These are phyloP conservation scores for Magallana gigas DNA, from an alignment of 1,140 invertebrate species.

Conservation along the genomic window DNA sequence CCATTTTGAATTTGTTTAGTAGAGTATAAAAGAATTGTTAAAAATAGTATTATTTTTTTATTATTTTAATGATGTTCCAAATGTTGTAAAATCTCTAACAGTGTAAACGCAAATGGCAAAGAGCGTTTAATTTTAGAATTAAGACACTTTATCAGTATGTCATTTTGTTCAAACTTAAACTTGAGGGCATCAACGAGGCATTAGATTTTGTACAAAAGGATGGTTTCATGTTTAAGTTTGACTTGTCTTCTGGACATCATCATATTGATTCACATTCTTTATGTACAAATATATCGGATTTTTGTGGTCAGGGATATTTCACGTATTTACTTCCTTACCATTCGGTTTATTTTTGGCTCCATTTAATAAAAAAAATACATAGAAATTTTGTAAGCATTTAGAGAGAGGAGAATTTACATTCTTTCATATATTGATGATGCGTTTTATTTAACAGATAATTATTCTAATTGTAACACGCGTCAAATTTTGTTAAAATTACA, in stretches of 20 bases:
- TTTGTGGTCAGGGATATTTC: slow-evolving; percentile 30
- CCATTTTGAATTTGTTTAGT: slow-evolving; percentile 41
- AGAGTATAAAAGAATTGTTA: slow-evolving; percentile 31
- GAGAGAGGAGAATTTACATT: too few species aligned
- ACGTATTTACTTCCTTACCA: slow-evolving; percentile 47
- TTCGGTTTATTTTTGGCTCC: slow-evolving; percentile 47
- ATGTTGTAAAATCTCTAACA: slow-evolving; percentile 50
- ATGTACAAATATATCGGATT: slow-evolving; percentile 42
- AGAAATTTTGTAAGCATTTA: too few species aligned
- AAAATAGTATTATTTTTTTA: slow-evolving; percentile 27
- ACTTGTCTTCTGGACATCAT: slow-evolving; percentile 45
- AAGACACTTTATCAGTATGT: slow-evolving; percentile 47
- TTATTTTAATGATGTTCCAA: neutral
- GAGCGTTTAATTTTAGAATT: slow-evolving; percentile 46
- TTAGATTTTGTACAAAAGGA: slow-evolving; percentile 43
- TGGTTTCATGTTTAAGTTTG: slow-evolving; percentile 51
- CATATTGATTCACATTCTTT: slow-evolving; percentile 40
- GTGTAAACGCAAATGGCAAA: slow-evolving; percentile 42
- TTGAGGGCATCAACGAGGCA: slow-evolving; percentile 40
- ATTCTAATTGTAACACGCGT: too few species aligned
- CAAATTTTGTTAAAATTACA: too few species aligned
- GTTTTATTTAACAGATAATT: too few species aligned
- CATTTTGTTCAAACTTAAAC: slow-evolving; percentile 23
- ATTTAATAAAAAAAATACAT: slow-evolving; percentile 41
- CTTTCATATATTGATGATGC: too few species aligned